Percentiles rank a stretch among this genome's conserved stretches.
Evolutionary conservation across 2,797 vertebrate species (phyloP).

Genomic region (Gallirallus australis): DNA sequence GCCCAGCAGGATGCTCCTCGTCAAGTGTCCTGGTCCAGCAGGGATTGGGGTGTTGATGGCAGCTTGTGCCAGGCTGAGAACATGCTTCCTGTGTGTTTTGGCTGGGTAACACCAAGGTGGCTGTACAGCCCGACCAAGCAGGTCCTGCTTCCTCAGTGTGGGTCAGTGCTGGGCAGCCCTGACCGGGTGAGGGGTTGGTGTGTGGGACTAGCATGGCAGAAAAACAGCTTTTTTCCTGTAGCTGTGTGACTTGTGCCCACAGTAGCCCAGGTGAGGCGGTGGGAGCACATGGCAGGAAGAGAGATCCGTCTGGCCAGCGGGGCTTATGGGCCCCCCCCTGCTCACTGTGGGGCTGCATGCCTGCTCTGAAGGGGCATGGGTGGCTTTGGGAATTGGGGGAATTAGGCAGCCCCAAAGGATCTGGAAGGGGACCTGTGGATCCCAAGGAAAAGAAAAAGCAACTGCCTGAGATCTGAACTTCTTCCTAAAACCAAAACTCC

Average conservation of each 20-base stretch:
- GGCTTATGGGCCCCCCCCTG: background rate
- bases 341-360: background rate
- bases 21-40: background rate
- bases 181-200: rapidly evolving
- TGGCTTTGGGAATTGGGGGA: background rate
- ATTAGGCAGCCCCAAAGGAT: background rate
- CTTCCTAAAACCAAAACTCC: background rate
- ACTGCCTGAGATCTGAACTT: background rate
- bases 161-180: background rate
- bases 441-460: background rate
- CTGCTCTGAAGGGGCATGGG: rapidly evolving
- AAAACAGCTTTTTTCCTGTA: background rate
- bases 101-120: rapidly evolving
- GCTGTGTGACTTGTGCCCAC: rapidly evolving
- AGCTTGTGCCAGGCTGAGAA: background rate
- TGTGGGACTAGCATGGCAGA: background rate
- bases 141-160: background rate
- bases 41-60: background rate
- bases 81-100: rapidly evolving
- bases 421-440: background rate
- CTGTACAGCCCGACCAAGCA: background rate
- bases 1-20: background rate
- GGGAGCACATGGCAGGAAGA: background rate
- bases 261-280: rapidly evolving
- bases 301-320: rapidly evolving